These are phyloP conservation scores for Popillia japonica DNA, from an alignment of 1,140 invertebrate genomes.

Conservation along the genomic window DNA sequence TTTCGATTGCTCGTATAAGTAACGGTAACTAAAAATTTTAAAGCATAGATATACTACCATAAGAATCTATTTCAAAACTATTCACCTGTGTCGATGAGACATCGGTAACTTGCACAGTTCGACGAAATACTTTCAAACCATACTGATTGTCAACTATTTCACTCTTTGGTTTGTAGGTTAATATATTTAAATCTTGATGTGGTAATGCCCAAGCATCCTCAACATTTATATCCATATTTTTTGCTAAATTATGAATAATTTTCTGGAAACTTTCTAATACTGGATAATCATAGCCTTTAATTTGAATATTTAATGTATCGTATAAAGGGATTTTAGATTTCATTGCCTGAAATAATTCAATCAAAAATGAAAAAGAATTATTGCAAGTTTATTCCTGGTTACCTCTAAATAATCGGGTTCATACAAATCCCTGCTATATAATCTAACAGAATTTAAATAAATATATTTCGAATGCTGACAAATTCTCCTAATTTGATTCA, in stretches of 20 bases:
- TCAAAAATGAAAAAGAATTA: conserved; percentile 58
- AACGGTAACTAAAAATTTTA: conserved; percentile 62
- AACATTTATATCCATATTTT: conserved; percentile 77
- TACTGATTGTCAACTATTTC: conserved; percentile 75
- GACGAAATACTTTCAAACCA: conserved; percentile 77
- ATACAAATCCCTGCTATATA: conserved; percentile 57
- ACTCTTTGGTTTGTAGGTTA: conserved; percentile 74
- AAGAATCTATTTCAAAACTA: conserved; percentile 1
- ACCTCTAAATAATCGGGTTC: conserved; percentile 68
- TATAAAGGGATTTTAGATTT: conserved; percentile 77
- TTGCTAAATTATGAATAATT: conserved; percentile 76
- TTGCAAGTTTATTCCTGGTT: conserved; percentile 56
- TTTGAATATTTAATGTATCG: conserved; percentile 77
- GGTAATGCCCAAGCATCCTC: conserved; percentile 81
- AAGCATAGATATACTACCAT: background rate
- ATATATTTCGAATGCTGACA: background rate
- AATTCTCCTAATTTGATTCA: conserved; percentile 25
- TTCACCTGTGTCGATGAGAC: conserved; percentile 51
- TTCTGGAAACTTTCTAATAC: conserved; percentile 81
- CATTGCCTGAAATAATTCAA: conserved; percentile 63
- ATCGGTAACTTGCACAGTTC: conserved; percentile 73
- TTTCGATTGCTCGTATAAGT: conserved; percentile 76
- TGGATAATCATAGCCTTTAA: conserved; percentile 84
- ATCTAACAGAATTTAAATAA: background rate
- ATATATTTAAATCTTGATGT: conserved; percentile 71